These are phyloP conservation scores for Cyanoderma ruficeps DNA, from an alignment of 2,113 vertebrate species.

Conservation along the genomic window DNA sequence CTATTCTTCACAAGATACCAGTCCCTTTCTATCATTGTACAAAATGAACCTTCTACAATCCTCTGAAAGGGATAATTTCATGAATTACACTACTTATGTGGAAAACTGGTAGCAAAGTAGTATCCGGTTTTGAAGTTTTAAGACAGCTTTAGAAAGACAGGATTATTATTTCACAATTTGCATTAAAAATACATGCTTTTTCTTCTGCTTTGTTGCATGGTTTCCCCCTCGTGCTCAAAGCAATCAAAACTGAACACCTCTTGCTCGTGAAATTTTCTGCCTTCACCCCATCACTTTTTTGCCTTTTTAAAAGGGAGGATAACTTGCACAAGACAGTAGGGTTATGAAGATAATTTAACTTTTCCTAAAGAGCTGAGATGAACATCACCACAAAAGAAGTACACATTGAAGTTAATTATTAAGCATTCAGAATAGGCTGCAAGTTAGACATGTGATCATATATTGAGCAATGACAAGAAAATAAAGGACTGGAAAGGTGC, in stretches of 20 bases:
- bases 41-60: not conserved
- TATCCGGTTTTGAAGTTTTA: not conserved
- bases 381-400: not conserved
- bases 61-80: slow-evolving; percentile 17
- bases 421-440: not conserved
- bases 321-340: not conserved
- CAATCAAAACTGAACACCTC: not conserved
- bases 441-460: not conserved
- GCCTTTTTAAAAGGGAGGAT: not conserved
- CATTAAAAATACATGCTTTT: not conserved
- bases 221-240: not conserved
- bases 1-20: not conserved
- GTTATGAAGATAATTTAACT: not conserved
- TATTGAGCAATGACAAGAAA: not conserved
- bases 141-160: not conserved
- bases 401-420: not conserved
- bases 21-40: not conserved
- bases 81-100: not conserved
- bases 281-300: fast-evolving
- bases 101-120: not conserved
- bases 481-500: not conserved
- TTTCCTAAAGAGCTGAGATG: not conserved
- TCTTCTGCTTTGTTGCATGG: not conserved
- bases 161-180: not conserved
- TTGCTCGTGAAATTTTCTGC: not conserved